Evolutionary conservation across 2,113 vertebrate genomes (phyloP), one percentile per base, ranked within the genome.

Genomic region (Pterocles orientalis): DNA sequence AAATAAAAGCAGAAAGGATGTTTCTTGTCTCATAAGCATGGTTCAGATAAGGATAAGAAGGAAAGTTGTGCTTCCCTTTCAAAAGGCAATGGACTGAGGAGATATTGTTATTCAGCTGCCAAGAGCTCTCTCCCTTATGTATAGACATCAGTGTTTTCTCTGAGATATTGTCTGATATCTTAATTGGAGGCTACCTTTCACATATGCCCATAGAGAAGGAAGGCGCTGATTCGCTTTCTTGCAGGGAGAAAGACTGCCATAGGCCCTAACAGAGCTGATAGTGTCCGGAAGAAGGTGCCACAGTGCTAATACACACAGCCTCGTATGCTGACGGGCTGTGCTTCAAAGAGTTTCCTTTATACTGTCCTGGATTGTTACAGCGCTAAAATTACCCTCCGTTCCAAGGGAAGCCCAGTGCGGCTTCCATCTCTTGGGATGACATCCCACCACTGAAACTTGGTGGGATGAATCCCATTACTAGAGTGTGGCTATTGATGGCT

Each of bases 71-170:
- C 79, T 94, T 96, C 64, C 64, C 33, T 95, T 96, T 96, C 93
- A 96, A 92, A 90, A 96, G 76, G 94, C 95, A 96, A 79, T 96
- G 94, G 94, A 94, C 92, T 97, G 95, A 96, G 82, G 79, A 96
- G 90, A 68, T 94, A 95, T 96, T 96, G 94, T 96, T 93, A 97
- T 97, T 95, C 95, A 95, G 92, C 93, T 96, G 96, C 95, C 92
- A 95, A 95, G 76, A 92, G 85, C 50, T 93, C 84, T 94, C 89
- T 96, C 96, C 96, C 96, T 93, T 73, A 96, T 94, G 92, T 92
- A 96, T 70, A 96, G 94, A 88, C 90, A 96, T 95, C 95, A 94
- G 78, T 80, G 76, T 96, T 96, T 90, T 79, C 72, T 88, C 88
- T 90, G 95, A 94, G 72, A 96, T 93, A 94, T 64, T 95, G 69